Evolutionary conservation across 2,797 vertebrate genomes (phyloP).

Genomic region (Lepidocolaptes lacrymiger): DNA sequence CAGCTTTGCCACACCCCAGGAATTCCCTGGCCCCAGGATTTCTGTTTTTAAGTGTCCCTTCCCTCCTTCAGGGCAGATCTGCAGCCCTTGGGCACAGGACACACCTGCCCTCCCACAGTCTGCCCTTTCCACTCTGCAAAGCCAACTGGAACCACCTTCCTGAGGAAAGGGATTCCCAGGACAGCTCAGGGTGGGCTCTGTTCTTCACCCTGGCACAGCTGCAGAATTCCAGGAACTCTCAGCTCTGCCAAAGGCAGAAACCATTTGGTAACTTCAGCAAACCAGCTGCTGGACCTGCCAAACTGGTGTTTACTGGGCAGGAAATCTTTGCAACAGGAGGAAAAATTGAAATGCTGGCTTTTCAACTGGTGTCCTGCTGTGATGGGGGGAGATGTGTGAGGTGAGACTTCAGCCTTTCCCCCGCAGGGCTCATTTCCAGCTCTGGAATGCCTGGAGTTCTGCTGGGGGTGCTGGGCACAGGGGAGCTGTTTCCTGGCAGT

Average conservation of each 20-base stretch:
- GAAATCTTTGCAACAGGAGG: neutral
- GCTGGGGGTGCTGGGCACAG: neutral
- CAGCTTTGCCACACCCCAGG: neutral
- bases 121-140: neutral
- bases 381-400: neutral
- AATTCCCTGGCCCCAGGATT: neutral
- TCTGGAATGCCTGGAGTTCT: neutral
- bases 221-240: neutral
- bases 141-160: too few species aligned
- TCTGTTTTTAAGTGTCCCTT: neutral
- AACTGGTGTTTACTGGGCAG: neutral
- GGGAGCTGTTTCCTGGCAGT: neutral
- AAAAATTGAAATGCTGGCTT: neutral
- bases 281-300: neutral
- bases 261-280: neutral
- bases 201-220: neutral
- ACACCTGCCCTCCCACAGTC: neutral
- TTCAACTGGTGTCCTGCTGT: neutral
- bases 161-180: neutral
- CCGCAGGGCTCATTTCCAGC: neutral
- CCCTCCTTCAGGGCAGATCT: neutral
- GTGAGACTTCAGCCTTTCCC: neutral
- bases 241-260: neutral
- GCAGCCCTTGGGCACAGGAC: neutral
- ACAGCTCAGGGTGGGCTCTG: neutral